Evolutionary conservation across 1,140 invertebrate species (phyloP).

Genomic region (Eumaeus atala): DNA sequence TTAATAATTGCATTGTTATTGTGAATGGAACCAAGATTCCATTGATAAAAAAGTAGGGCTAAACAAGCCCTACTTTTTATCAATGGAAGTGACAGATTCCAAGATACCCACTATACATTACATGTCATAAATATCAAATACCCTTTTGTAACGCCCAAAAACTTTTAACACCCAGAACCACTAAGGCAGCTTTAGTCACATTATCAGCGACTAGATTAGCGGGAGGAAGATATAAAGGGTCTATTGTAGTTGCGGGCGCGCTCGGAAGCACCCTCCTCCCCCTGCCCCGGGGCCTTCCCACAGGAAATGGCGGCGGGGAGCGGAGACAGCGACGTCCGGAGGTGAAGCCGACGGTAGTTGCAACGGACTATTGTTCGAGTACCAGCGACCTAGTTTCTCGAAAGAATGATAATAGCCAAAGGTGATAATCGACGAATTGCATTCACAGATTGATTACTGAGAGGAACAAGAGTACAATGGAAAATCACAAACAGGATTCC

Average conservation of each 20-base stretch:
- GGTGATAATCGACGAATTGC: constrained; percentile 31
- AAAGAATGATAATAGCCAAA: constrained; percentile 31
- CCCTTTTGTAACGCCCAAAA: constrained; percentile 1
- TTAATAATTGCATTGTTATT: no score
- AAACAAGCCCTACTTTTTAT: no score
- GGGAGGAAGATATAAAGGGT: constrained; percentile 61
- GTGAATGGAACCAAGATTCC: no score
- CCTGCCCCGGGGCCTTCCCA: constrained; percentile 20
- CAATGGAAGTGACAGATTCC: no score
- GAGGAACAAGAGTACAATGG: no score
- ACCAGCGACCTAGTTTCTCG: constrained; percentile 48
- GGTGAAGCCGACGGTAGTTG: constrained; percentile 43
- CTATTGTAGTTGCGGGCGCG: constrained; percentile 52
- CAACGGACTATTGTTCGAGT: constrained; percentile 45
- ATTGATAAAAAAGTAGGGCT: no score
- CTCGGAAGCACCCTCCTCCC: constrained; percentile 38
- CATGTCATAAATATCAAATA: no score
- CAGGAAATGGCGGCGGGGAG: constrained; percentile 62
- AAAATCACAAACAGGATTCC: no score
- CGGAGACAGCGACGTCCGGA: constrained; percentile 64
- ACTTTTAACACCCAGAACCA: constrained; percentile 11
- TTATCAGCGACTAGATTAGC: constrained; percentile 61
- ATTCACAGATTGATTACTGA: neutral
- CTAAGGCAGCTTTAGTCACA: constrained; percentile 43
- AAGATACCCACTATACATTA: no score